Percentiles rank a stretch among this genome's conserved stretches.
Evolutionary conservation across 2,797 vertebrate species (phyloP).

Genomic region (Triplophysa bombifrons): DNA sequence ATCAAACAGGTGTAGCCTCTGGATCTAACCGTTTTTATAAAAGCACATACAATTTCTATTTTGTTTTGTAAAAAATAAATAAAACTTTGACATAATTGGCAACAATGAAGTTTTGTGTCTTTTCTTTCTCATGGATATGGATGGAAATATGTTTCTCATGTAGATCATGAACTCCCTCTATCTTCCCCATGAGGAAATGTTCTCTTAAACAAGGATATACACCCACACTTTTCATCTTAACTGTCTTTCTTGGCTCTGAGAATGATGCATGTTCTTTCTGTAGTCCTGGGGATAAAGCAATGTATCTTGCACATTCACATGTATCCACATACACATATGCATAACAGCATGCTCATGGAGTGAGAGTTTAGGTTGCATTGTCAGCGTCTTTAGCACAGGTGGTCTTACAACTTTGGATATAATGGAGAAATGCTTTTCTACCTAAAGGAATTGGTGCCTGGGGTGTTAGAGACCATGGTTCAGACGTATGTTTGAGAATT

Average conservation of each 20-base stretch:
- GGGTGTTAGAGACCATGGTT: conserved; percentile 15
- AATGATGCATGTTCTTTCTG: conserved; percentile 35
- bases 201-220: conserved; percentile 24
- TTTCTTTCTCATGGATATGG: not conserved
- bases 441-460: conserved; percentile 30
- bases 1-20: no score
- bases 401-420: conserved; percentile 30
- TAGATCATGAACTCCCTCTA: conserved; percentile 36
- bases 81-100: no score
- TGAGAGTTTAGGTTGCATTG: conserved; percentile 21
- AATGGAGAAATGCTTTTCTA: conserved; percentile 29
- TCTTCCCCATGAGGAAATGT: conserved; percentile 40
- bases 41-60: not conserved
- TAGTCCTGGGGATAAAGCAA: conserved; percentile 24
- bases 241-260: conserved; percentile 43
- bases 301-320: conserved; percentile 12
- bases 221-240: conserved; percentile 46
- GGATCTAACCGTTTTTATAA: no score
- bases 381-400: conserved; percentile 32
- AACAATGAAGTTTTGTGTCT: no score
- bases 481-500: not conserved
- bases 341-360: not conserved
- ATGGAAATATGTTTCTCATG: conserved; percentile 33
- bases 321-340: conserved; percentile 16
- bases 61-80: no score